Percentiles rank a stretch among this genome's conserved stretches.
Conservation (phyloP, 2,113 vertebrate genomes). For the Laticauda laticaudata region DNA sequence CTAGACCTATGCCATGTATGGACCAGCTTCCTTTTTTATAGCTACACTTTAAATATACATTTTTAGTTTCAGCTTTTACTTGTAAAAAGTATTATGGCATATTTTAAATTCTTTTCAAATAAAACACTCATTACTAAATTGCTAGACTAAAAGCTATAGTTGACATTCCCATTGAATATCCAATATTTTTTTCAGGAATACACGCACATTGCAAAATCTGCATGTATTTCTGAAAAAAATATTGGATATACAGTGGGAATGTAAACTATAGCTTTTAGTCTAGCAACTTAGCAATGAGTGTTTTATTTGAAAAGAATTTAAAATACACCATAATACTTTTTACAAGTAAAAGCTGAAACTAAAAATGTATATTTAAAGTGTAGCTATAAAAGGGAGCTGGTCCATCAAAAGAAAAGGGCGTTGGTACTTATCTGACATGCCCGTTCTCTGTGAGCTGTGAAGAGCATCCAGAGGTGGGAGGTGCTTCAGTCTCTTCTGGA, state of each 20-base stretch:
- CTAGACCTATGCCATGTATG: neutral
- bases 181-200: neutral
- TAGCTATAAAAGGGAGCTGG: neutral
- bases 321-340: neutral
- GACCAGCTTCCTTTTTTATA: neutral
- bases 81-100: neutral
- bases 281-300: neutral
- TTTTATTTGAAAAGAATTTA: neutral
- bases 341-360: neutral
- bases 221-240: neutral
- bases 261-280: neutral
- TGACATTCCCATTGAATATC: neutral
- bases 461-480: too few species aligned
- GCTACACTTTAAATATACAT: neutral
- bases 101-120: neutral
- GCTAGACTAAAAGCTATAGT: neutral
- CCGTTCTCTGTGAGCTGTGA: too few species aligned
- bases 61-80: neutral
- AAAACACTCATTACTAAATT: neutral
- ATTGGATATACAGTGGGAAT: neutral
- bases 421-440: too few species aligned
- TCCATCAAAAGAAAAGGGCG: neutral
- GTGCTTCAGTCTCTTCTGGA: too few species aligned
- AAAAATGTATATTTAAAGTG: neutral
- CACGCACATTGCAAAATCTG: rapidly evolving